phyloP scores from a whole-genome alignment of 2,888 invertebrate genomes.

The Lacanobia oleracea region DNA sequence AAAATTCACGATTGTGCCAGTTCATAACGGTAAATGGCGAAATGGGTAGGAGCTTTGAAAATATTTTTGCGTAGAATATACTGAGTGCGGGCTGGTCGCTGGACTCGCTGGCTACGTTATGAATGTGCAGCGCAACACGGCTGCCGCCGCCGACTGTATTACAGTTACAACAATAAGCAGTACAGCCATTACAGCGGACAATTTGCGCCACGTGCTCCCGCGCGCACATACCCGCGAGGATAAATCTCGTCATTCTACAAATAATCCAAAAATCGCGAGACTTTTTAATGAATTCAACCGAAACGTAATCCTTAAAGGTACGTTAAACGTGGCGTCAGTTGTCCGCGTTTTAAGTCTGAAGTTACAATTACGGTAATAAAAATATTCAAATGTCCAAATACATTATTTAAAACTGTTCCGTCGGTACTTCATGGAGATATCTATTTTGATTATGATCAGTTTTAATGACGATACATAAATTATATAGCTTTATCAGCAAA shows the following conservation, averaged over 20 bases:
- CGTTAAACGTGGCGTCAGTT: slow-evolving; percentile 41
- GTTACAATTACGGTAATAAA: slow-evolving; percentile 47
- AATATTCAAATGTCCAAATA: slow-evolving; percentile 6
- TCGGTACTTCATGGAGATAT: slow-evolving; percentile 39
- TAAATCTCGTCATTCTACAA: slow-evolving; percentile 50
- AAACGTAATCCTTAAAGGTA: slow-evolving; percentile 25
- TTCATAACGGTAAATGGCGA: slow-evolving; percentile 40
- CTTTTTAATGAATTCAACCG: slow-evolving; percentile 27
- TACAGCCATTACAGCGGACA: slow-evolving; percentile 62
- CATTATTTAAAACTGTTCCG: slow-evolving; percentile 31
- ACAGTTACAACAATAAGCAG: slow-evolving; percentile 68
- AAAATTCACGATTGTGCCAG: slow-evolving; percentile 49
- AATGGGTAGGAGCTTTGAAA: slow-evolving; percentile 55
- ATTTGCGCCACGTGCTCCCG: slow-evolving; percentile 71
- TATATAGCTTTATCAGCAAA: slow-evolving; percentile 38
- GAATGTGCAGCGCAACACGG: slow-evolving; percentile 63
- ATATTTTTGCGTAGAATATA: slow-evolving; percentile 58
- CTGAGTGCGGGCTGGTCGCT: slow-evolving; percentile 47
- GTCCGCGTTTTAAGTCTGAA: slow-evolving; percentile 42
- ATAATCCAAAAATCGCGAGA: slow-evolving; percentile 50
- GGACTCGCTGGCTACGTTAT: slow-evolving; percentile 45
- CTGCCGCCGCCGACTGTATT: slow-evolving; percentile 48
- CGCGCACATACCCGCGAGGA: slow-evolving; percentile 28
- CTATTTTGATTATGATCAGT: slow-evolving; percentile 45
- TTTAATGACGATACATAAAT: slow-evolving; percentile 36